These are phyloP conservation scores for Drosophila pseudotakahashii DNA, from an alignment of 2,888 invertebrate genomes.

Conservation along the genomic window DNA sequence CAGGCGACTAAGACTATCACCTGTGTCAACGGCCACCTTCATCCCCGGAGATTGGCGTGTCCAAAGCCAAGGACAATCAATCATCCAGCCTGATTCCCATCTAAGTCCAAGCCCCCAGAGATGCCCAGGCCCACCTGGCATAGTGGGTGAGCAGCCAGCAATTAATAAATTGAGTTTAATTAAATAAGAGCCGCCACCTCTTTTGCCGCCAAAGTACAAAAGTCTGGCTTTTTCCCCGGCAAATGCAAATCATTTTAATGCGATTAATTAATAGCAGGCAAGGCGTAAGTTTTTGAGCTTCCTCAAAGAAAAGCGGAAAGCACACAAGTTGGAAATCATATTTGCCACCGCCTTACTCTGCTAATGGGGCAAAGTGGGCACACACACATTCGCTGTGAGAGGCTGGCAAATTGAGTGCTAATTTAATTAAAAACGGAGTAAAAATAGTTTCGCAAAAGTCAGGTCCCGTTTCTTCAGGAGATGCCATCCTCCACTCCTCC, in stretches of 20 bases:
- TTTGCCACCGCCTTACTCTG: constrained; percentile 27
- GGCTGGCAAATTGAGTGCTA: constrained; percentile 61
- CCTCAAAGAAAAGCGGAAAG: constrained; percentile 49
- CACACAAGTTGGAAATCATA: constrained; percentile 55
- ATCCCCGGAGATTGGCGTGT: constrained; percentile 30
- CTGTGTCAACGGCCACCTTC: constrained; percentile 55
- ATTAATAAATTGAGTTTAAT: constrained; percentile 56
- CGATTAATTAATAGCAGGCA: constrained; percentile 64
- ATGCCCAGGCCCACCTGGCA: constrained; percentile 13
- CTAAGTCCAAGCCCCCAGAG: constrained; percentile 53
- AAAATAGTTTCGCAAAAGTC: constrained; percentile 72
- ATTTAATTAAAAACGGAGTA: constrained; percentile 70
- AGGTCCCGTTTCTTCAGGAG: constrained; percentile 8
- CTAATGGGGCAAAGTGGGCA: constrained; percentile 28
- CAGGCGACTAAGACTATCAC: constrained; percentile 59
- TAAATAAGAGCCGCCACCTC: constrained; percentile 16
- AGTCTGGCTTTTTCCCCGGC: constrained; percentile 8
- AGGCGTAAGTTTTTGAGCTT: constrained; percentile 42
- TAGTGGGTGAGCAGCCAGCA: constrained; percentile 13
- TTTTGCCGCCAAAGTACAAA: constrained; percentile 17
- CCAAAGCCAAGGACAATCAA: constrained; percentile 50
- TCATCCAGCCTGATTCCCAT: constrained; percentile 64
- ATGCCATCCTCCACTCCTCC: neutral
- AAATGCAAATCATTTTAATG: constrained; percentile 65
- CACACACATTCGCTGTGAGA: constrained; percentile 12